Evolutionary conservation across 2,888 invertebrate species (phyloP).

Genomic region (Mythimna vitellina): DNA sequence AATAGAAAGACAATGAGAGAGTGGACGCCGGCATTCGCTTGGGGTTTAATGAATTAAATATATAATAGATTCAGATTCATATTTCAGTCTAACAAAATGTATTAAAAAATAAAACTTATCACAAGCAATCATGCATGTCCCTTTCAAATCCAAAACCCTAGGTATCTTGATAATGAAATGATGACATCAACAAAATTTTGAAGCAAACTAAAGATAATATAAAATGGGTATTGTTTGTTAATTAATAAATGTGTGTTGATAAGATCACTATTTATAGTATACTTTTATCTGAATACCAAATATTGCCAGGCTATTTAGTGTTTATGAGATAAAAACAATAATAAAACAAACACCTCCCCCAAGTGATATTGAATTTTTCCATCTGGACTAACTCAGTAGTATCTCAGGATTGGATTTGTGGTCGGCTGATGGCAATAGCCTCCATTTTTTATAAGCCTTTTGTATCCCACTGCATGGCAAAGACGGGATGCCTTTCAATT

Average conservation of each 20-base stretch:
- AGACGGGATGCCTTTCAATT: too few relatives aligned
- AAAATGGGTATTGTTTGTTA: conserved; percentile 2
- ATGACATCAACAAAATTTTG: conserved; percentile 6
- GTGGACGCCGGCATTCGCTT: too few relatives aligned
- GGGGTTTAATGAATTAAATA: too few relatives aligned
- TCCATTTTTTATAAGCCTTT: too few relatives aligned
- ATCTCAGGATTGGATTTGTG: too few relatives aligned
- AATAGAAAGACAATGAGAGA: too few relatives aligned
- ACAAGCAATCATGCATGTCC: neutral
- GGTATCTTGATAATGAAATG: neutral
- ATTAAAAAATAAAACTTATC: neutral
- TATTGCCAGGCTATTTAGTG: neutral
- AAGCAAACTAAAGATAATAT: conserved; percentile 16
- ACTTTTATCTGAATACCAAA: neutral
- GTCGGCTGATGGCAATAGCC: too few relatives aligned
- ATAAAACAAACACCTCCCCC: neutral
- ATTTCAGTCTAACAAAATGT: neutral
- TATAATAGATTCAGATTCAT: neutral
- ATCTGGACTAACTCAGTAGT: too few relatives aligned
- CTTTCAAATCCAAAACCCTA: neutral
- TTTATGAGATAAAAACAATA: neutral
- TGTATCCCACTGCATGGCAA: too few relatives aligned
- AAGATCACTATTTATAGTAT: neutral
- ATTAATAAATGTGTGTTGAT: neutral
- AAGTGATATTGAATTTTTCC: too few relatives aligned